Base-by-base conservation (phyloP, 1,140 invertebrate species). In the Steinernema khuongi region DNA sequence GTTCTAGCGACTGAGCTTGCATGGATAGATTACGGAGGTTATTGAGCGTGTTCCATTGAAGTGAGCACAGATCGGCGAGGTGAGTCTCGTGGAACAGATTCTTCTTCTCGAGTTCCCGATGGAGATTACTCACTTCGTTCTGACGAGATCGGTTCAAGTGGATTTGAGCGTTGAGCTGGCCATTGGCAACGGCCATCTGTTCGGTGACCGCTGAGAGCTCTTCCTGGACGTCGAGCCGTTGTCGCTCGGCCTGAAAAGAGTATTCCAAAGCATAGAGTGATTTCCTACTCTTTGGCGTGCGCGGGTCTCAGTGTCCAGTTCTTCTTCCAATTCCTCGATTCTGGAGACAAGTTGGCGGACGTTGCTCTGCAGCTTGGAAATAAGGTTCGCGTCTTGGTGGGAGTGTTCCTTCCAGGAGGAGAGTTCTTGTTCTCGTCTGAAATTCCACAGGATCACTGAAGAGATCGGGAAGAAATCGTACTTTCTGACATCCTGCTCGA, bases 81-180 rank as follows among this genome's bases (percentile, higher is more conserved):
- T 93, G 93, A 75, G 93, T 90, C 88, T 98, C 96, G 86, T 97
- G 94, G 87, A 96, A 94, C 86, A 97, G 93, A 88, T 96, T 96
- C 83, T 92, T 89, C 88, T 98, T 96, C 87, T 98, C 96, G 80
- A 99, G 90, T 87, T 98, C 95, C 83, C 94, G 91, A 81, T 94
- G 91, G 50, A 99, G 90, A n/a, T 31, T 67, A 31, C 30, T 30
- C 1, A 81, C 77, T 43, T 99, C 96, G 82, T 93, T 92, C 87
- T 97, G 95, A 79, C 95, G 92, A 88, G 97, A 96, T 90, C 97
- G 98, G 91, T 98, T 98, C 81, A 98, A 90, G 87, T 99, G 96
- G 86, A 97, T 93, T 89, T 99, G 95, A 79, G 95, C 94, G 68
- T 93, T 93, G 74, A 96, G 97, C 80, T 95, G 96, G 87, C 96